Base-by-base conservation (phyloP, 2,113 vertebrate species). In the Ptilorrhoa leucosticta region DNA sequence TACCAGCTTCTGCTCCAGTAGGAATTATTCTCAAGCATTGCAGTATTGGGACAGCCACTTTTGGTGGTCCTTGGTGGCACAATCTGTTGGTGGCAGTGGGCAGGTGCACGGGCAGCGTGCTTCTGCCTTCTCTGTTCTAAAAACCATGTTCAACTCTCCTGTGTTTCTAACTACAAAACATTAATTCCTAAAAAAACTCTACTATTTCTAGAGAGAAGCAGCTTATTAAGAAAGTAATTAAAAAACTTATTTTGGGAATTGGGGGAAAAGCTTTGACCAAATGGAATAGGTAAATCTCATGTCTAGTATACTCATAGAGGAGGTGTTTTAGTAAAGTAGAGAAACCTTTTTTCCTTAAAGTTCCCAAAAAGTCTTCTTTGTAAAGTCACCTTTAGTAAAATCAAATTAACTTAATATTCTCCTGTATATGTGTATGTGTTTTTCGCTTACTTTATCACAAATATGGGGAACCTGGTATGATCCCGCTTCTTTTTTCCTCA, bases 41-140 rank as follows among this genome's bases (percentile, higher is more conserved):
- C 15, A 24, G 16, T 58, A 2, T 20, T 24, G 53, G 61, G 17
- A 39, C 30, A 64, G 44, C 6, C 13, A 7, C 31, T 54, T 87
- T 19, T 45, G 79, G 18, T 33, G 65, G 51, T 37, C 45, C 7
- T 24, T 37, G 4, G 13, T 57, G 23, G 45, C n/a, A 16, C 39
- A 23, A 0, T 58, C 21, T 64, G 24, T 13, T 44, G 73, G 75
- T 83, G 58, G 54, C 80, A 6, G 42, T 54, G 68, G 47, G 53
- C 39, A 76, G 57, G n/a, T 75, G 42, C 35, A 6, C 0, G 1
- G 35, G 10, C 1, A 22, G 14, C 12, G 9, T 17, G 17, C n/a
- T 33, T 11, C 14, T 90, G 63, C 44, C 45, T 83, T 71, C 72
- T 84, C 28, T n/a, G 21, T 63, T 45, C 81, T 81, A 35, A 54